phyloP scores from a whole-genome alignment of 2,113 vertebrate species.

The Mugil cephalus region DNA sequence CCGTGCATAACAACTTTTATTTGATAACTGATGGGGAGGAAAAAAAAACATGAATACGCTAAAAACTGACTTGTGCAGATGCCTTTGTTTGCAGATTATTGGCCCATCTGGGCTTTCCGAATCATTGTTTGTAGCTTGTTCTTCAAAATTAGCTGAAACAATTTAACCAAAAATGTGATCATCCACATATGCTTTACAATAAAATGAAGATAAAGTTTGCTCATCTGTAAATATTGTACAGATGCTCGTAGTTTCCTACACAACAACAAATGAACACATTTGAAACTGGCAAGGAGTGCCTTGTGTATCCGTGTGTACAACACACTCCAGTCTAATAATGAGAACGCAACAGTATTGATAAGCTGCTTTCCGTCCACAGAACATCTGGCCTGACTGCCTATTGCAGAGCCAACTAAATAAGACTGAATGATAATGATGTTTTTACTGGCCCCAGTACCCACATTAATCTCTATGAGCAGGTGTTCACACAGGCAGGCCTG shows the following conservation, averaged over 20 bases:
- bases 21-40: no score
- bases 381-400: conserved; percentile 68
- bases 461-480: conserved; percentile 70
- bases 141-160: no score
- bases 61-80: no score
- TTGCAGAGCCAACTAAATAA: conserved; percentile 48
- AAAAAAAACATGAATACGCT: no score
- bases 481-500: conserved; percentile 57
- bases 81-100: no score
- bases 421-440: conserved; percentile 69
- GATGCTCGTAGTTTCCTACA: neutral
- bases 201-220: neutral
- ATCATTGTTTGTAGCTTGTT: no score
- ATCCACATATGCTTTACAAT: neutral
- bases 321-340: conserved; percentile 44
- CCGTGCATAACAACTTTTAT: no score
- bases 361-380: conserved; percentile 57
- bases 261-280: neutral
- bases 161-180: neutral
- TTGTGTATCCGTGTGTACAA: neutral
- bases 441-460: conserved; percentile 44
- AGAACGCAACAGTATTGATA: conserved; percentile 39
- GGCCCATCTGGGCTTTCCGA: no score
- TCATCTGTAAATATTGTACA: neutral
- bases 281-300: neutral